phyloP scores from a whole-genome alignment of 2,888 invertebrate species.

The Diloba caeruleocephala region DNA sequence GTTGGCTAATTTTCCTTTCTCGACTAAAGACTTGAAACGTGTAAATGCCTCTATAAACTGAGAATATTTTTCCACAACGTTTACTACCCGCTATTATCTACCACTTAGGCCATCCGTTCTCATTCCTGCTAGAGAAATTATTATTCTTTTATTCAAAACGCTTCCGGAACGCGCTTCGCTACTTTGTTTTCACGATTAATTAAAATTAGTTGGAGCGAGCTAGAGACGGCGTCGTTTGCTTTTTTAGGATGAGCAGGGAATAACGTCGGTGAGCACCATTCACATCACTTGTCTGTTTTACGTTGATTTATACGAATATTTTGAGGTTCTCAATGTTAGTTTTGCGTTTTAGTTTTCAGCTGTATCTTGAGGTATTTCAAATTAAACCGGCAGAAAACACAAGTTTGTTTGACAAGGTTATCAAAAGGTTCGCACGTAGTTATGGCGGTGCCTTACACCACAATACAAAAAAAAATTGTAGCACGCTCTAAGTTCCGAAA shows the following conservation, averaged over 20 bases:
- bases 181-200: slow-evolving; percentile 84
- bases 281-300: slow-evolving; percentile 28
- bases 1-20: too few relatives aligned
- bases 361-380: too few relatives aligned
- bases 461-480: too few relatives aligned
- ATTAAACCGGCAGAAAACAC: too few relatives aligned
- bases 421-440: too few relatives aligned
- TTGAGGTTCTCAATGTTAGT: slow-evolving; percentile 29
- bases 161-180: slow-evolving; percentile 67
- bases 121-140: slow-evolving; percentile 60
- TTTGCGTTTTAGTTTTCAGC: slow-evolving; percentile 23
- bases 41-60: slow-evolving; percentile 2
- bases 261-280: slow-evolving; percentile 31
- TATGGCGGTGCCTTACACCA: too few relatives aligned
- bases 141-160: slow-evolving; percentile 76
- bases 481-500: too few relatives aligned
- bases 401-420: too few relatives aligned
- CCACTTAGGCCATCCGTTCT: slow-evolving; percentile 39
- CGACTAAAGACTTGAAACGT: too few relatives aligned
- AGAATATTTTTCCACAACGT: slow-evolving; percentile 12
- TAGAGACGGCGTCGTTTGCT: slow-evolving; percentile 61
- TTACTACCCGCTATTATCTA: slow-evolving; percentile 33
- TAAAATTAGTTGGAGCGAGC: slow-evolving; percentile 78
- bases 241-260: slow-evolving; percentile 55
- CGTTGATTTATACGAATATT: slow-evolving; percentile 32